Evolutionary conservation across 2,113 vertebrate genomes (phyloP), one percentile per base, ranked within the genome.

Genomic region (Misgurnus mizolepis): DNA sequence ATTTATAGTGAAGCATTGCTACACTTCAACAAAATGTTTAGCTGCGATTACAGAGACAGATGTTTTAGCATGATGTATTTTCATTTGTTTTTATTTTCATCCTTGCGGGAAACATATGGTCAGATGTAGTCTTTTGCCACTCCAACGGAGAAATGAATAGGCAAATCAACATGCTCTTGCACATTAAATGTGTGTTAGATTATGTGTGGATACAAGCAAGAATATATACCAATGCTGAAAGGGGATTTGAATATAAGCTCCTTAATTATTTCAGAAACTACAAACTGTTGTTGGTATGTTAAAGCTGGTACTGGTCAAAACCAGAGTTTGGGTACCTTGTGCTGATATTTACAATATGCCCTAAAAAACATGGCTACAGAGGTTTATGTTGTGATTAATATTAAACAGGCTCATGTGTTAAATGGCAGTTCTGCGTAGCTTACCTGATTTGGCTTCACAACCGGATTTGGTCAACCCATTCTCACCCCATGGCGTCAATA

Each of bases 41-140:
- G 55, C 43, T 45, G 18, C 50, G 43, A 77, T 43, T 58, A 56
- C 45, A 64, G 34, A 75, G 45, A 64, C 64, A 79, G 64, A 69
- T 79, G 70, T 47, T 75, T 64, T 41, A 15, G 70, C 15, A 47
- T 69, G n/a, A 50, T 80, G 53, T 18, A 9, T 73, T 50, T 72
- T 55, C n/a, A 67, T 15, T 49, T 56, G 45, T 67, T 55, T 82
- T 67, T 14, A 27, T 55, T 9, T 47, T 45, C 41, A 14, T n/a
- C 53, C 53, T 58, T 41, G 14, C 27, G 14, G 67, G 47, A 9
- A 67, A 78, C 61, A 68, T 67, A 77, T 76, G 78, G 61, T 81
- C n/a, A 27, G 11, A 27, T 41, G 22, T 6, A 14, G 12, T 41
- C 27, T 84, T 67, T 81, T 22, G n/a, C 34, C 53, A 56, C 41